phyloP scores from a whole-genome alignment of 2,113 vertebrate genomes.

The Pseudorhombus dupliciocellatus region DNA sequence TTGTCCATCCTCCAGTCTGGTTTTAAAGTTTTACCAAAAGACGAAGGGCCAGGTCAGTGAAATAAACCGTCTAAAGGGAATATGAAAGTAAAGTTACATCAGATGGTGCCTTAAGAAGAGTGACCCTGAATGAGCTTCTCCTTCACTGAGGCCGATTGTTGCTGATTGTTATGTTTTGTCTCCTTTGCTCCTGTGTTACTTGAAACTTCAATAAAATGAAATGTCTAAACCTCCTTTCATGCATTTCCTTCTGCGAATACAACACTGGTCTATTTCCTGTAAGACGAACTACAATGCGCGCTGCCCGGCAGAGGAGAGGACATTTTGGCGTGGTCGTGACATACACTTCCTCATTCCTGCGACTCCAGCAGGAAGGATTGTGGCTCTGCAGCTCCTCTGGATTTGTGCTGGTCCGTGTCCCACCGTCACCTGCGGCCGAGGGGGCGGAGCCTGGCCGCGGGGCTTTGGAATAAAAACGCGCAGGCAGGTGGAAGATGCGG shows the following conservation, averaged over 20 bases:
- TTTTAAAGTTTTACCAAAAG: slow-evolving; percentile 2
- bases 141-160: slow-evolving; percentile 20
- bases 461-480: slow-evolving; percentile 1
- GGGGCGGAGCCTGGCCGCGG: slow-evolving; percentile 36
- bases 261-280: background rate
- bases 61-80: background rate
- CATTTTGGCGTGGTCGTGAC: background rate
- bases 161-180: slow-evolving; percentile 16
- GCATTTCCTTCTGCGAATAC: background rate
- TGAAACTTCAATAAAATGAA: slow-evolving; percentile 68
- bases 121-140: slow-evolving; percentile 16
- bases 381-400: background rate
- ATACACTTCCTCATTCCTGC: slow-evolving; percentile 56
- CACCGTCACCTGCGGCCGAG: background rate
- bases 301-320: background rate
- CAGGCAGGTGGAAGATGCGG: background rate
- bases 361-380: slow-evolving; percentile 37
- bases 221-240: background rate
- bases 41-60: background rate
- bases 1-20: slow-evolving; percentile 26
- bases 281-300: accelerated
- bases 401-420: background rate
- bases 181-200: slow-evolving; percentile 72
- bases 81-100: background rate
- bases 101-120: slow-evolving; percentile 23